phyloP scores from a whole-genome alignment of 2,113 vertebrate genomes.

The Percina caprodes region DNA sequence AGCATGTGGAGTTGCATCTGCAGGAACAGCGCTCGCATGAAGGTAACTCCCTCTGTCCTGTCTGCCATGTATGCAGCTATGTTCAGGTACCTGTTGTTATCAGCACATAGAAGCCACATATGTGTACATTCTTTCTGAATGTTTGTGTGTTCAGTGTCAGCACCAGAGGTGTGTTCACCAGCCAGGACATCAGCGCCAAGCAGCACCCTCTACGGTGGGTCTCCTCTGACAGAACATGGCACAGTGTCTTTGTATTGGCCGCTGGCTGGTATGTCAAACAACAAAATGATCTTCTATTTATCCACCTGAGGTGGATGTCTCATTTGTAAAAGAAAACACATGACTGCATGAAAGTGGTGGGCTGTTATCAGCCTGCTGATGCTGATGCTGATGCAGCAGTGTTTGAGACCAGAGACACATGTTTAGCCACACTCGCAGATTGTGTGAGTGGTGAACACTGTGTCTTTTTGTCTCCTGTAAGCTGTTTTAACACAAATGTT shows the following conservation, averaged over 20 bases:
- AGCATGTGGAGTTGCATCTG: slow-evolving; percentile 84
- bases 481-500: not conserved
- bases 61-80: not conserved
- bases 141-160: slow-evolving; percentile 6
- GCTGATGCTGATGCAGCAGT: too few species aligned
- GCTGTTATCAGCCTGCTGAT: too few species aligned
- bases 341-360: too few species aligned
- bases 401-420: too few species aligned
- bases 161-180: not conserved
- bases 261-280: too few species aligned
- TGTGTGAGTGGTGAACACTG: not conserved
- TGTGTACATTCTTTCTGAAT: not conserved
- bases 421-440: too few species aligned
- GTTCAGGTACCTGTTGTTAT: not conserved
- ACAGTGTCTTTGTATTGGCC: too few species aligned
- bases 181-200: not conserved
- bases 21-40: slow-evolving; percentile 49
- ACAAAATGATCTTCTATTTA: too few species aligned
- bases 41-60: slow-evolving; percentile 51
- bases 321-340: too few species aligned
- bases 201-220: not conserved
- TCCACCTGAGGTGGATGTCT: too few species aligned
- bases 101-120: not conserved
- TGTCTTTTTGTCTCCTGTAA: not conserved
- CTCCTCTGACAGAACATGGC: not conserved